Evolutionary conservation across 2,888 invertebrate species (phyloP), one percentile per base, ranked within the genome.

Genomic region (Eueremaeus valkanovi): DNA sequence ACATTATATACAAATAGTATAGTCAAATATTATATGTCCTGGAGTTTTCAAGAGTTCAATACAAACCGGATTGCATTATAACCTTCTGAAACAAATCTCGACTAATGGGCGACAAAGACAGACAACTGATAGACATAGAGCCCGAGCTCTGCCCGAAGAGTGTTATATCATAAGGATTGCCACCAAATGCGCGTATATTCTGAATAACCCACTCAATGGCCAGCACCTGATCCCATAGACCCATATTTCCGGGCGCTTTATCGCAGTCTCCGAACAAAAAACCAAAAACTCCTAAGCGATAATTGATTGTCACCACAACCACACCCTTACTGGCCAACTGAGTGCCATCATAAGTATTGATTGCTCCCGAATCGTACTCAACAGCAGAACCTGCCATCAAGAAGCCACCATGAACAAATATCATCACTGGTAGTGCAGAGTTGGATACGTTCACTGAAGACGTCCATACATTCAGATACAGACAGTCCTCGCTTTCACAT

Each of bases 401-500:
- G 11, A 24, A 16, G 13, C 68, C 68, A 3, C 68, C 68, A 13
- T 68, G 24, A 11, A 68, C 6, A 40, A 40, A 68, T 3, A 40
- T 9, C 68, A 68, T 68, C 16, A 68, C 68, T 9, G 21, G 42
- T n/a, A 33, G 24, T 8, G 5, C 11, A 36, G 58, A 58, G 3
- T 33, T 13, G 36, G 18, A 0, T 16, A n/a, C 16, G 1, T 11
- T 31, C 0, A 36, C 1, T 5, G 33, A 16, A 0, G 68, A 40
- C 11, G 68, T 33, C 68, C 68, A 68, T 21, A 68, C 21, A 31
- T 68, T 68, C 5, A 68, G 18, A 11, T n/a, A n/a, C 0, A 68
- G 68, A 68, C 68, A 68, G 33, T 68, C 68, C 13, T 68, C 68
- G 21, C 45, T 45, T 36, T n/a, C n/a, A n/a, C n/a, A n/a, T n/a